A percentile compares a stretch with the other conserved stretches of the same genome.
These are phyloP conservation scores for Mus caroli DNA, from an alignment of 2,797 vertebrate genomes.

Conservation along the genomic window DNA sequence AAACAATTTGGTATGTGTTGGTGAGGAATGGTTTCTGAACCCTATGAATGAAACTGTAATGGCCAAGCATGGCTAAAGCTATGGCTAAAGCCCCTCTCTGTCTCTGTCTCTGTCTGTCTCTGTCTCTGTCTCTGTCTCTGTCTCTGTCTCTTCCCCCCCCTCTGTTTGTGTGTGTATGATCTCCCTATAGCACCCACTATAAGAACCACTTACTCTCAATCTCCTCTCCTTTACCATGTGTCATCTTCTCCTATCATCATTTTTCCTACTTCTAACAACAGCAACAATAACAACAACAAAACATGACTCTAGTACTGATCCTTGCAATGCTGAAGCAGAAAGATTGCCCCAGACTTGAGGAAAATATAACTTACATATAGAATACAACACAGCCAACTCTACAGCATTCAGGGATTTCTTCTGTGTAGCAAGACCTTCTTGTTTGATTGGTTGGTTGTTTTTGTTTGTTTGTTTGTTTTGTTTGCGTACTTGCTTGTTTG, in stretches of 20 bases:
- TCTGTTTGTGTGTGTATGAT: not conserved
- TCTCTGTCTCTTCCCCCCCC: too few relatives aligned
- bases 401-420: not conserved
- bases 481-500: too few relatives aligned
- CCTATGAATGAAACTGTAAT: not conserved
- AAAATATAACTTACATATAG: not conserved
- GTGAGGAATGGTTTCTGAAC: not conserved
- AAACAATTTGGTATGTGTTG: constrained; percentile 37
- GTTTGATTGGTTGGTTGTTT: not conserved
- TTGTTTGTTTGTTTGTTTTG: too few relatives aligned
- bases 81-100: too few relatives aligned
- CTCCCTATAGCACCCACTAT: not conserved
- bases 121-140: too few relatives aligned
- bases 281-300: too few relatives aligned
- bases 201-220: not conserved
- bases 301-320: not conserved
- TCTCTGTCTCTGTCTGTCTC: too few relatives aligned
- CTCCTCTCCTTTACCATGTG: not conserved
- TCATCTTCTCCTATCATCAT: not conserved
- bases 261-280: not conserved
- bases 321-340: not conserved
- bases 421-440: not conserved
- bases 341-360: too few relatives aligned
- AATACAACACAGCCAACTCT: not conserved
- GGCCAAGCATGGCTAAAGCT: too few relatives aligned